Evolutionary conservation across 2,888 invertebrate species (phyloP).

Genomic region (Nemotelus nigrinus): DNA sequence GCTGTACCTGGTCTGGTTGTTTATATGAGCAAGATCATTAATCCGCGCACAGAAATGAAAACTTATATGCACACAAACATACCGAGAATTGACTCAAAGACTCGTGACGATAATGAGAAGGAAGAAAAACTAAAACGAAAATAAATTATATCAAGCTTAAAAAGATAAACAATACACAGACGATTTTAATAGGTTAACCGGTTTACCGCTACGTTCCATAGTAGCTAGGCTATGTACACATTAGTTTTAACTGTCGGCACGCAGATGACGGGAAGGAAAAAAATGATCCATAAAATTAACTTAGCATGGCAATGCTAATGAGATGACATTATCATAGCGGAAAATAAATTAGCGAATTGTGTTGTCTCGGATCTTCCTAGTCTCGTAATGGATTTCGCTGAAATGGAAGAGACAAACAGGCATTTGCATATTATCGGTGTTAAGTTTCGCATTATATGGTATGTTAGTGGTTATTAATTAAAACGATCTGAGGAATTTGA

Average conservation of each 20-base stretch:
- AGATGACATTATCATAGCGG: conserved; percentile 7
- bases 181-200: conserved; percentile 9
- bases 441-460: no score
- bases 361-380: not conserved
- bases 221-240: conserved; percentile 1
- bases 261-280: not conserved
- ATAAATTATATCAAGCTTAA: not conserved
- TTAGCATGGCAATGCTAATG: conserved; percentile 9
- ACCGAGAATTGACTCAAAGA: not conserved
- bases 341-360: conserved; percentile 18
- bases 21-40: conserved; percentile 20
- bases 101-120: no score
- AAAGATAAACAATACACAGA: not conserved
- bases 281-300: conserved; percentile 4
- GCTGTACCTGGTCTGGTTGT: not conserved
- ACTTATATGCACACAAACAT: not conserved
- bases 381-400: no score
- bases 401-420: no score
- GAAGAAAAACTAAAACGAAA: no score
- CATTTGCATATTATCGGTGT: no score
- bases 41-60: conserved; percentile 9
- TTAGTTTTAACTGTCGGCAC: not conserved
- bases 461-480: no score
- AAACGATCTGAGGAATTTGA: no score
- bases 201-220: not conserved